Percentiles rank a stretch among this genome's conserved stretches.
These are phyloP conservation scores for Psittacara wagleri DNA, from an alignment of 2,113 vertebrate species.

Conservation along the genomic window DNA sequence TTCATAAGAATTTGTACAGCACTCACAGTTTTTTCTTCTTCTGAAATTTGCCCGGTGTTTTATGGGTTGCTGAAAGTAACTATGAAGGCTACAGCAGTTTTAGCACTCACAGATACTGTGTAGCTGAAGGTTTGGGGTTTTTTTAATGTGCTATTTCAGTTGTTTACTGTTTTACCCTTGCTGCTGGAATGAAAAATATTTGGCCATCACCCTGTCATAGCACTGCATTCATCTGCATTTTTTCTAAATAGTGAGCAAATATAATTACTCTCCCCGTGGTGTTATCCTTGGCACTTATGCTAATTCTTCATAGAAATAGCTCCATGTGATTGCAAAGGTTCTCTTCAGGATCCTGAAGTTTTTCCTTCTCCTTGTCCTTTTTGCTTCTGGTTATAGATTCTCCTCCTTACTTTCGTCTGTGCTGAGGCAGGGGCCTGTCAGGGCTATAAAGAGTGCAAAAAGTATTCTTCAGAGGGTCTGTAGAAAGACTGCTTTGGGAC, in stretches of 20 bases:
- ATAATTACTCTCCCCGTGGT: neutral
- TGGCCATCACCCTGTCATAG: constrained; percentile 4
- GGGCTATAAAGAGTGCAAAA: neutral
- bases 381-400: neutral
- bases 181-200: constrained; percentile 1
- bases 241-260: neutral
- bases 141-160: neutral
- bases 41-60: neutral
- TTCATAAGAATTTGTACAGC: neutral
- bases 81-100: constrained; percentile 8
- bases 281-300: neutral
- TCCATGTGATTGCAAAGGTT: neutral
- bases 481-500: neutral
- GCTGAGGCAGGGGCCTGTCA: neutral
- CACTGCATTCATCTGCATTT: neutral
- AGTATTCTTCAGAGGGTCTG: neutral
- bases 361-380: neutral
- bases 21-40: neutral
- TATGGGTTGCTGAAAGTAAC: constrained; percentile 30
- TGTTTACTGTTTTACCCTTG: constrained; percentile 17
- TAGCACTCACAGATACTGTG: neutral
- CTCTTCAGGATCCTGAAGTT: neutral
- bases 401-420: neutral
- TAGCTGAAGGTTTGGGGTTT: neutral
- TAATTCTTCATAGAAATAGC: neutral